A percentile compares a stretch with the other conserved stretches of the same genome.
Evolutionary conservation across 23 tunicate species (phyloP).

Genomic region (Ascidia mentula): DNA sequence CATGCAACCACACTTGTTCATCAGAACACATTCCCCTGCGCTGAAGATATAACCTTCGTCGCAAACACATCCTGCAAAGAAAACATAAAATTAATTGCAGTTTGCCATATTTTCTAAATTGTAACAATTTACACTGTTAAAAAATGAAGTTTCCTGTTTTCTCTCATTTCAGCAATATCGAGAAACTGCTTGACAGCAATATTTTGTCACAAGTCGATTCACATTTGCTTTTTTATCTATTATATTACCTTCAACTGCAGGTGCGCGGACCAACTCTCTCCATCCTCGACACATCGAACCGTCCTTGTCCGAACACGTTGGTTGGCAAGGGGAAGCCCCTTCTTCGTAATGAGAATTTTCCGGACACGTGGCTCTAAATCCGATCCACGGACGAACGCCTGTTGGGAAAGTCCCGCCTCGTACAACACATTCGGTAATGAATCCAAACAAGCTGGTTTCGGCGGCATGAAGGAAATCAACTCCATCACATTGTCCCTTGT

Average conservation of each 20-base stretch:
- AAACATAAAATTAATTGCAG: no score
- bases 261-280: not conserved
- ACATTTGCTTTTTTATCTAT: no score
- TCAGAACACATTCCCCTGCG: constrained; percentile 5
- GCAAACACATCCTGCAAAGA: constrained; percentile 45
- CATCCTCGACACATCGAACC: constrained; percentile 8
- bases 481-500: not conserved
- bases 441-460: not conserved
- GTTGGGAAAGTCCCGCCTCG: not conserved
- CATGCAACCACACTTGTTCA: constrained; percentile 26
- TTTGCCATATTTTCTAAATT: no score
- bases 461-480: not conserved
- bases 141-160: no score
- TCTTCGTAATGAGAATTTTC: constrained; percentile 29
- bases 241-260: not conserved
- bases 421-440: not conserved
- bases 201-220: no score
- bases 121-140: no score
- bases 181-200: no score
- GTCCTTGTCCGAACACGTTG: constrained; percentile 32
- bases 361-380: constrained; percentile 21
- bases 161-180: no score
- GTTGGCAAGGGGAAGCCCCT: constrained; percentile 36
- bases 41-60: constrained; percentile 17
- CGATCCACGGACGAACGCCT: not conserved